Conservation (phyloP, 2,797 vertebrate species). For the Denticeps clupeoides region DNA sequence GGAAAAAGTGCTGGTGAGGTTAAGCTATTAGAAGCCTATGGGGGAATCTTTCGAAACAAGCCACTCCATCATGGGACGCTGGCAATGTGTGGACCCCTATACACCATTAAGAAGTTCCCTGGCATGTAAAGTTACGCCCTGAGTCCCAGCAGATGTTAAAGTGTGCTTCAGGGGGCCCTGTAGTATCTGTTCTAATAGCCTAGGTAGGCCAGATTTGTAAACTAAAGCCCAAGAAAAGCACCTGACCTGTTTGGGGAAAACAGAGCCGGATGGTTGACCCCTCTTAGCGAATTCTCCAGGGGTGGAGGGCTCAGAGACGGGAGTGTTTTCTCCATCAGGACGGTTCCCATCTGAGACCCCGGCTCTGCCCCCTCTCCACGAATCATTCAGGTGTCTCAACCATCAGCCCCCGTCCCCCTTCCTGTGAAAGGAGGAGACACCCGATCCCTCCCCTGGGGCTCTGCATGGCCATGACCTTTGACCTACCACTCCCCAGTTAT, state of each 20-base stretch:
- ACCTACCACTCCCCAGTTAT: conserved; percentile 35
- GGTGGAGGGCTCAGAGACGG: conserved; percentile 9
- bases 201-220: conserved; percentile 17
- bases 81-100: no score
- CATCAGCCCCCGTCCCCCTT: neutral
- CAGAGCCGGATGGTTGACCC: conserved; percentile 12
- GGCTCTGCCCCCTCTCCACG: neutral
- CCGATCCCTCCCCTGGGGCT: conserved; percentile 21
- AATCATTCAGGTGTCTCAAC: conserved; percentile 5
- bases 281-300: conserved; percentile 19
- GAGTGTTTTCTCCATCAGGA: conserved; percentile 27
- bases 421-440: conserved; percentile 17
- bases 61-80: no score
- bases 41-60: no score
- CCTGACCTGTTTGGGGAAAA: conserved; percentile 24
- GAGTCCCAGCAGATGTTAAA: neutral
- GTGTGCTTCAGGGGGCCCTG: neutral
- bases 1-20: no score
- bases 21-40: no score
- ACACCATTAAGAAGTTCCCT: no score
- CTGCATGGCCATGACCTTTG: conserved; percentile 33
- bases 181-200: conserved; percentile 14
- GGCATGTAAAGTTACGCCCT: no score
- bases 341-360: conserved; percentile 7
- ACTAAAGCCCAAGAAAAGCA: conserved; percentile 23